A percentile compares a stretch with the other conserved stretches of the same genome.
Evolutionary conservation across 2,888 invertebrate genomes (phyloP).

Genomic region (Oconnorella tubifera): DNA sequence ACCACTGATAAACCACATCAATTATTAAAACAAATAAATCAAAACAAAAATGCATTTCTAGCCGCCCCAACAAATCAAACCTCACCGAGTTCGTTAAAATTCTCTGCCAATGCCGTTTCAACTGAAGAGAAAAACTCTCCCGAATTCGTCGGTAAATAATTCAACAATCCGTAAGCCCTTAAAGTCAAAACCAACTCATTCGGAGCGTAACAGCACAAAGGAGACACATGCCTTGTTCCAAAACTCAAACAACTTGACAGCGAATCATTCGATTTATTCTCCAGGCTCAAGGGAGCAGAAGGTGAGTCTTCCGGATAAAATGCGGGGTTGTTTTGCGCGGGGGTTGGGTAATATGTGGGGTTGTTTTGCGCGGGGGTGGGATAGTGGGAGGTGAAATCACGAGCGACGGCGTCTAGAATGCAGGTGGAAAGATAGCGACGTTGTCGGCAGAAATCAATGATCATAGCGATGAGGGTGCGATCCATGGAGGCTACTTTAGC

Average conservation of each 20-base stretch:
- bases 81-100: conserved; percentile 62
- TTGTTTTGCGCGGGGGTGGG: background rate
- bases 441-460: conserved; percentile 65
- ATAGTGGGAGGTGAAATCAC: conserved; percentile 56
- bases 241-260: background rate
- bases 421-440: conserved; percentile 62
- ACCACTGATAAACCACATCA: no score
- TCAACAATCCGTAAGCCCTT: conserved; percentile 64
- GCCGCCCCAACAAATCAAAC: background rate
- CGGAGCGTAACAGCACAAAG: conserved; percentile 55
- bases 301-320: background rate
- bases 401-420: conserved; percentile 63
- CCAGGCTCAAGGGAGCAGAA: background rate
- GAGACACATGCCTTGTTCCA: background rate
- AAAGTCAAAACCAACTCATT: conserved; percentile 63
- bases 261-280: no score
- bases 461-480: conserved; percentile 63
- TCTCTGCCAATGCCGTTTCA: conserved; percentile 61
- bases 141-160: conserved; percentile 61
- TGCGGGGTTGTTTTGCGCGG: background rate
- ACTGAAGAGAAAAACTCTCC: conserved; percentile 62
- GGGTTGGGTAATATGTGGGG: conserved; percentile 21
- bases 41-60: no score
- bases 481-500: conserved; percentile 22
- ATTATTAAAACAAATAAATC: no score